phyloP scores from a whole-genome alignment of 2,888 invertebrate genomes.

The Acanthoscelides obtectus region DNA sequence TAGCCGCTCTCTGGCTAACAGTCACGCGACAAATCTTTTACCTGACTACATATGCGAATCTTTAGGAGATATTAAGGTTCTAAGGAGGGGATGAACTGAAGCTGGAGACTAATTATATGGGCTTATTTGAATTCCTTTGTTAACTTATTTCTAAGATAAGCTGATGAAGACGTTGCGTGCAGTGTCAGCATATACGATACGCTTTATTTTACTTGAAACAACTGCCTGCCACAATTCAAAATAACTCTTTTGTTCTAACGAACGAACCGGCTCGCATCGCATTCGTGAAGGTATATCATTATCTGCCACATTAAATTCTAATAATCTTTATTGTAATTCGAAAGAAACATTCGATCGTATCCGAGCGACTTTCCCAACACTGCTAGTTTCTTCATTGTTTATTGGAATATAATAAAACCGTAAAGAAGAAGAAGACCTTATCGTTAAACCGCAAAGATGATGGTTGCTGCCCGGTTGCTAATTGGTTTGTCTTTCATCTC shows the following conservation, averaged over 20 bases:
- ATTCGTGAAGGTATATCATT: not conserved
- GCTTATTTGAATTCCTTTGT: too few species aligned
- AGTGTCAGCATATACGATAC: too few species aligned
- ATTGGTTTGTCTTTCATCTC: not conserved
- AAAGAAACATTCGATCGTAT: not conserved
- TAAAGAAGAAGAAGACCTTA: too few species aligned
- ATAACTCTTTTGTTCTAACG: not conserved
- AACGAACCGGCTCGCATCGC: not conserved
- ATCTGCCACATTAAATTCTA: not conserved
- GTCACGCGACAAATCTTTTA: too few species aligned
- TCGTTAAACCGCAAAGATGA: not conserved
- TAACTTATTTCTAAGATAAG: too few species aligned
- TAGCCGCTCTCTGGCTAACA: too few species aligned
- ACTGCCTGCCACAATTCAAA: not conserved
- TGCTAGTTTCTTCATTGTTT: not conserved
- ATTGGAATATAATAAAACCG: not conserved
- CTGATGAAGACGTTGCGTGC: too few species aligned
- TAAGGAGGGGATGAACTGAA: too few species aligned
- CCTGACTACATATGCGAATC: too few species aligned
- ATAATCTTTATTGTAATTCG: not conserved
- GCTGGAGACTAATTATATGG: too few species aligned
- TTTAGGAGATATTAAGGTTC: too few species aligned
- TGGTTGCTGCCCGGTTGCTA: not conserved
- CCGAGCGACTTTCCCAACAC: not conserved
- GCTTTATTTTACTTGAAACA: too few species aligned